Percentiles rank a stretch among this genome's conserved stretches.
These are phyloP conservation scores for Spermophilus dauricus DNA, from an alignment of 2,113 vertebrate species.

Conservation along the genomic window DNA sequence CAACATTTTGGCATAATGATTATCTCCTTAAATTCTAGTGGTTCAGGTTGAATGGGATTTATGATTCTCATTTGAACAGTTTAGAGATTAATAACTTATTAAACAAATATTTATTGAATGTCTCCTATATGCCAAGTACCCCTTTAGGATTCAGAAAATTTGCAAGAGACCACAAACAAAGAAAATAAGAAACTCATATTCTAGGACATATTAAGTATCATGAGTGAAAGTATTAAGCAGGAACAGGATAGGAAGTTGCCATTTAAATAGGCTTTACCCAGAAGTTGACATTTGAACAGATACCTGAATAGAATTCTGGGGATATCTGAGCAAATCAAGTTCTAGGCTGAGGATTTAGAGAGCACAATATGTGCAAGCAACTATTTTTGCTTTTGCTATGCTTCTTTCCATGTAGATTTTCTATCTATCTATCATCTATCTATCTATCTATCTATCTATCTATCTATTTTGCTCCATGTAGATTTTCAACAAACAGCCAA, in stretches of 20 bases:
- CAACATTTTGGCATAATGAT: neutral
- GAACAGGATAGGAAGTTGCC: neutral
- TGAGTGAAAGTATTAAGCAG: neutral
- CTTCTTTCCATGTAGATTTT: neutral
- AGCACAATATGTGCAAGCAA: neutral
- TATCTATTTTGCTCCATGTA: neutral
- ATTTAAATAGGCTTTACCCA: neutral
- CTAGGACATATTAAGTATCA: neutral
- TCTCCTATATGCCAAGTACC: neutral
- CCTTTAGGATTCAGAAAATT: neutral
- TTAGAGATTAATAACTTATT: conserved; percentile 36
- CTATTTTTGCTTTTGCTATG: neutral
- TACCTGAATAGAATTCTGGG: neutral
- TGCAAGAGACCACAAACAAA: conserved; percentile 18
- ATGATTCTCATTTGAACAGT: neutral
- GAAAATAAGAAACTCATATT: neutral
- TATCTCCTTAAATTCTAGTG: neutral
- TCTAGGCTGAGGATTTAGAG: neutral
- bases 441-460: too few species aligned
- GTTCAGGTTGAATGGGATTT: neutral
- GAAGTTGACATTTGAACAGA: neutral
- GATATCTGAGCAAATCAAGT: neutral
- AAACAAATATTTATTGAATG: neutral
- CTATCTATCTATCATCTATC: too few species aligned
- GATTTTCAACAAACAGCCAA: neutral